A percentile compares a stretch with the other conserved stretches of the same genome.
Evolutionary conservation across 2,797 vertebrate genomes (phyloP).

Genomic region (Coluber constrictor): DNA sequence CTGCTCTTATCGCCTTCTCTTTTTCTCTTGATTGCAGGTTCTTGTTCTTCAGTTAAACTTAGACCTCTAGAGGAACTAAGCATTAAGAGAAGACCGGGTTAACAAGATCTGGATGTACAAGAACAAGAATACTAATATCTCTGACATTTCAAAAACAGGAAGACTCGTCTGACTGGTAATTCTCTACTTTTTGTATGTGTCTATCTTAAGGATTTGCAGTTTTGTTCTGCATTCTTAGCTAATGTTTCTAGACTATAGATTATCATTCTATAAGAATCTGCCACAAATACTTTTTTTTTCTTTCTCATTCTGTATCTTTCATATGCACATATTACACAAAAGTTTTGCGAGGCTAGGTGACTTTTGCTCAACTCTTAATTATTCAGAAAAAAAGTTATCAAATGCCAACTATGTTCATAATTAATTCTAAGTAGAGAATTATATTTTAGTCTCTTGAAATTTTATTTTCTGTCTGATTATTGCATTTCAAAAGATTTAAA

Average conservation of each 20-base stretch:
- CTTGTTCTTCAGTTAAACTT: conserved; percentile 70
- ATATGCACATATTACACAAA: neutral
- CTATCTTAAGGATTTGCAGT: conserved; percentile 34
- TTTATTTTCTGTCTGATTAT: neutral
- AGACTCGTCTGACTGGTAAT: conserved; percentile 63
- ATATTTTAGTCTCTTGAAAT: neutral
- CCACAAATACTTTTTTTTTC: neutral
- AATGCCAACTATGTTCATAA: neutral
- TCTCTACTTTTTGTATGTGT: conserved; percentile 24
- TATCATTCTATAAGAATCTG: conserved; percentile 32
- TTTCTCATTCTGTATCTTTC: neutral
- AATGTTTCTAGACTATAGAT: conserved; percentile 40
- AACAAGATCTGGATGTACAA: conserved; percentile 59
- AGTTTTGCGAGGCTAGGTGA: neutral
- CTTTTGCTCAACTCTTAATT: neutral
- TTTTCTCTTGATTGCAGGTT: conserved; percentile 69
- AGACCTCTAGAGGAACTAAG: conserved; percentile 66
- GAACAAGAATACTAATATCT: conserved; percentile 66
- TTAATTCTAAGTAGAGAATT: neutral
- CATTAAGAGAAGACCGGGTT: conserved; percentile 69
- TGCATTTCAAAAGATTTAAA: neutral
- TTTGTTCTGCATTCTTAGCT: conserved; percentile 35
- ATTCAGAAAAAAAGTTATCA: conserved; percentile 15
- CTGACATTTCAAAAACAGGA: conserved; percentile 51
- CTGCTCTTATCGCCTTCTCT: conserved; percentile 53